Evolutionary conservation across 2,888 invertebrate species (phyloP).

Genomic region (Apotomis turbidana): DNA sequence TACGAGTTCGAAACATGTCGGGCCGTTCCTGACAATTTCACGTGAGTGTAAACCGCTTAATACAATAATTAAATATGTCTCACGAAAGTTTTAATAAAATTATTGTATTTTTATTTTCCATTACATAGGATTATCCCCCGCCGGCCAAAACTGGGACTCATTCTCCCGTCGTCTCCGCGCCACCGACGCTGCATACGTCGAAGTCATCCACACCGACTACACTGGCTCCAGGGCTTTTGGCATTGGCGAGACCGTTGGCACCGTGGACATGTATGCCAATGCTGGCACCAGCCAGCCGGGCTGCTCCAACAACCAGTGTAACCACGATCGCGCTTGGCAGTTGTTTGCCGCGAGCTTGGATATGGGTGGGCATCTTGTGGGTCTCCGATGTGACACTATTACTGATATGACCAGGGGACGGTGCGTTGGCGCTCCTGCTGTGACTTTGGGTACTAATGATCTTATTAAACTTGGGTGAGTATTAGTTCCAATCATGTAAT

Average conservation of each 20-base stretch:
- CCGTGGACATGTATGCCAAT: constrained; percentile 40
- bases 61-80: too few species aligned
- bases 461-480: constrained; percentile 28
- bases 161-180: constrained; percentile 22
- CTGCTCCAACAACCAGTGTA: constrained; percentile 41
- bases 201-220: constrained; percentile 44
- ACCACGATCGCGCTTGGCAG: constrained; percentile 41
- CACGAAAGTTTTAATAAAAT: too few species aligned
- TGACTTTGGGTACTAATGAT: constrained; percentile 31
- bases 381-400: constrained; percentile 30
- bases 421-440: constrained; percentile 30
- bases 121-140: constrained; percentile 26
- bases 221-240: constrained; percentile 39
- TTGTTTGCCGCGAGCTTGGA: constrained; percentile 40
- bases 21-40: too few species aligned
- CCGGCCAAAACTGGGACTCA: constrained; percentile 22
- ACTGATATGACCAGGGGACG: constrained; percentile 30
- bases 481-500: too few species aligned
- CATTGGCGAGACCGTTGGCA: constrained; percentile 38
- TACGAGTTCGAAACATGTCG: too few species aligned
- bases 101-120: not conserved
- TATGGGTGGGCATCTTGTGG: constrained; percentile 27
- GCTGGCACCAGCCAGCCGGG: constrained; percentile 53
- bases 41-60: too few species aligned
- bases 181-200: constrained; percentile 51